A percentile compares a stretch with the other conserved stretches of the same genome.
phyloP scores from a whole-genome alignment of 2,888 invertebrate species.

The Tethea ocularis region DNA sequence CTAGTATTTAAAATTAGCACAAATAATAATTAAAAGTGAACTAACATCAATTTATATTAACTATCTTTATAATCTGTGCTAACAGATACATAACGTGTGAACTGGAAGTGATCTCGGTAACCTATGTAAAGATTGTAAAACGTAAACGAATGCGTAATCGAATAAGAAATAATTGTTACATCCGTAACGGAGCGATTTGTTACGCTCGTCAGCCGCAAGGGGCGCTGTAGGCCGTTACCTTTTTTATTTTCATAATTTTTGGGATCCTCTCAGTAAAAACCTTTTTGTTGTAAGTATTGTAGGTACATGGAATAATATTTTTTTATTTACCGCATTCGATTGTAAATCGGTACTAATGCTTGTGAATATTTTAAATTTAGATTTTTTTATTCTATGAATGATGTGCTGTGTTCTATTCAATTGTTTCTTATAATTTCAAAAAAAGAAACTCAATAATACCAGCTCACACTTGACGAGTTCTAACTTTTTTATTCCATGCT shows the following conservation, averaged over 20 bases:
- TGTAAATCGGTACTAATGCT: too few relatives aligned
- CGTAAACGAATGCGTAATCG: conserved; percentile 14
- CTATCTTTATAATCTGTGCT: neutral
- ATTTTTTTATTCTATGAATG: neutral
- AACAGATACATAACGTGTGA: neutral
- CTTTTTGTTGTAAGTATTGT: neutral
- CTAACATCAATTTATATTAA: neutral
- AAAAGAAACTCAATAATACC: conserved; percentile 9
- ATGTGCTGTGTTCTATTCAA: too few relatives aligned
- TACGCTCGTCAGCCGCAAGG: conserved; percentile 48
- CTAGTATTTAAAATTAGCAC: too few relatives aligned
- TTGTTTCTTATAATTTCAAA: neutral
- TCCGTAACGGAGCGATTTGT: conserved; percentile 54
- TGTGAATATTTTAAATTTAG: too few relatives aligned
- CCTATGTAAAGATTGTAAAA: conserved; percentile 12
- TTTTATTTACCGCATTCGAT: too few relatives aligned
- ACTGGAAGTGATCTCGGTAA: neutral
- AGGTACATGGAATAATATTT: too few relatives aligned
- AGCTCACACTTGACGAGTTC: conserved; percentile 38
- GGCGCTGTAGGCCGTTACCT: conserved; percentile 46
- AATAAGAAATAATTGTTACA: conserved; percentile 33
- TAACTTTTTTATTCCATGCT: conserved; percentile 19
- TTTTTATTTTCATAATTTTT: conserved; percentile 24
- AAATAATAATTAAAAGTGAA: neutral
- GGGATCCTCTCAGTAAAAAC: conserved; percentile 31